Conservation (phyloP, 2,888 invertebrate genomes). For the Aelia acuminata region DNA sequence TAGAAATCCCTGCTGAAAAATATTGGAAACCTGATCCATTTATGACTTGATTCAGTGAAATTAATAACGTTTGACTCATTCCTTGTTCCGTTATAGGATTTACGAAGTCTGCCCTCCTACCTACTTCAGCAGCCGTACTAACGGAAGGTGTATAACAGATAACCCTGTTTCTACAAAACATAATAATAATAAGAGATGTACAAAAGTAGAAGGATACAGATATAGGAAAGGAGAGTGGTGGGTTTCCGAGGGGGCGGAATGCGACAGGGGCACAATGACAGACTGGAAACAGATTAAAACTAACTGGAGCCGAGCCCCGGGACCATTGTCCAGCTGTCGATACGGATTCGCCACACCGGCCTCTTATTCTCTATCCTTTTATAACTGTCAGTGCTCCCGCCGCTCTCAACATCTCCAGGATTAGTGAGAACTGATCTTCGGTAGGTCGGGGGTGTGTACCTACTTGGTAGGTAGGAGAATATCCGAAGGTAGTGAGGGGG, state of each 20-base stretch:
- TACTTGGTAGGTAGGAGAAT: too few species aligned
- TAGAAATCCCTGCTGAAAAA: too few species aligned
- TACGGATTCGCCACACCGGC: constrained; percentile 21
- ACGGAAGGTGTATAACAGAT: neutral
- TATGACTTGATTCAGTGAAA: too few species aligned
- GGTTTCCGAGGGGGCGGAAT: constrained; percentile 32
- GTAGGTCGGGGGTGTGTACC: neutral
- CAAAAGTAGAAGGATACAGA: constrained; percentile 2
- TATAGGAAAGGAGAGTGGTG: constrained; percentile 17
- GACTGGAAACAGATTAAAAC: constrained; percentile 47
- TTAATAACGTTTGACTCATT: neutral
- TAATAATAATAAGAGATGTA: constrained; percentile 38
- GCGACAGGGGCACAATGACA: constrained; percentile 34
- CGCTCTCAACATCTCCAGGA: neutral
- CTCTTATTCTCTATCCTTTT: constrained; percentile 35
- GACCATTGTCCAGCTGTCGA: constrained; percentile 44
- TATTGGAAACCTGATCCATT: too few species aligned
- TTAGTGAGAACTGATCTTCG: constrained; percentile 21
- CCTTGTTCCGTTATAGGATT: too few species aligned
- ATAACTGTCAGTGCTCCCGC: constrained; percentile 45
- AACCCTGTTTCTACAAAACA: constrained; percentile 6
- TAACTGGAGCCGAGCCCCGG: constrained; percentile 42
- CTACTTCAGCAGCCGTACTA: neutral
- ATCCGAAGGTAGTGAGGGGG: neutral
- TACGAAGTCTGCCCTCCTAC: too few species aligned